Evolutionary conservation across 1,140 invertebrate species (phyloP).

Genomic region (Formica selysi): DNA sequence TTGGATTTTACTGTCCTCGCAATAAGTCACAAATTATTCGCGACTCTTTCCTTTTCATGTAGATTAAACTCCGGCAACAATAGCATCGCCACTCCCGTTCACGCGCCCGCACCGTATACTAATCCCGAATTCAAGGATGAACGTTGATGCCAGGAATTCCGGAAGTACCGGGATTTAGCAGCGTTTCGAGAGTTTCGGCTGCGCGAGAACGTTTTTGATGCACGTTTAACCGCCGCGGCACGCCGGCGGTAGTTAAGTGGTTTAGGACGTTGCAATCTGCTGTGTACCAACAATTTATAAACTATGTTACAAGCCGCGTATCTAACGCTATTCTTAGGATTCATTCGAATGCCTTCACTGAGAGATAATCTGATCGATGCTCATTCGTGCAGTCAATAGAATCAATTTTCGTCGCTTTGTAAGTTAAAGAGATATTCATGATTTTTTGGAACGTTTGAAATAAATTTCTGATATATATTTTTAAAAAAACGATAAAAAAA

Average conservation of each 20-base stretch:
- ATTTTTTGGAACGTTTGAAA: not conserved
- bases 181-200: constrained; percentile 55
- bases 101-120: constrained; percentile 28
- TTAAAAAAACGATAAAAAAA: not conserved
- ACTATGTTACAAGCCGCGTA: not conserved
- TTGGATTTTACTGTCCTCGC: constrained; percentile 15
- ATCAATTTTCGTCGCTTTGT: not conserved
- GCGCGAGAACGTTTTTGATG: constrained; percentile 70
- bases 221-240: constrained; percentile 46
- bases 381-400: not conserved
- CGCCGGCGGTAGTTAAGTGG: constrained; percentile 68
- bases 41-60: constrained; percentile 55
- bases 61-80: constrained; percentile 52
- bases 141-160: constrained; percentile 70
- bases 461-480: not conserved
- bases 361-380: not conserved
- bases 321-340: constrained; percentile 19
- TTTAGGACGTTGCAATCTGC: constrained; percentile 71
- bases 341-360: not conserved
- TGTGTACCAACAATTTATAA: constrained; percentile 47
- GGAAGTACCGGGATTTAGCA: constrained; percentile 72
- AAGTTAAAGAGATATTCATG: not conserved
- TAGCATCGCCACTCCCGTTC: not conserved
- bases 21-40: constrained; percentile 71
- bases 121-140: constrained; percentile 71